A percentile compares a stretch with the other conserved stretches of the same genome.
Conservation (phyloP, 2,888 invertebrate species). For the Drosophila mayaguana region DNA sequence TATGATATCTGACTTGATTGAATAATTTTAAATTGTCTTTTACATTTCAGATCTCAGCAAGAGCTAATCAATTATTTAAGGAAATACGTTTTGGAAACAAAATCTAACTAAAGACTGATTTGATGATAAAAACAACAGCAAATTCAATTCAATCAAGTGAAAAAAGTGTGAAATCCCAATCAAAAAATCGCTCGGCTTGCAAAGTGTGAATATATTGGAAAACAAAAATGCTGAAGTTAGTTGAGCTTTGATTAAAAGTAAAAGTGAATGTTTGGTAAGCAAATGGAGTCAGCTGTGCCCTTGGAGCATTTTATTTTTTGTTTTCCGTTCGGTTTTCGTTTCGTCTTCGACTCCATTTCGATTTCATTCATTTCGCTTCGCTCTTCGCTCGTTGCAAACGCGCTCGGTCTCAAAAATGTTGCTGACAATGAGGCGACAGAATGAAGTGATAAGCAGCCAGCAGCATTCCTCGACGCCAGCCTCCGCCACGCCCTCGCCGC, state of each 20-base stretch:
- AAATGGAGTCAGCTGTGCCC: conserved; percentile 69
- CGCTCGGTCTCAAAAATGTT: conserved; percentile 83
- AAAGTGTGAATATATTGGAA: conserved; percentile 1
- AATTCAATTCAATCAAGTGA: conserved; percentile 9
- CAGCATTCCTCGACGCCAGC: conserved; percentile 64
- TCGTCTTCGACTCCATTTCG: conserved; percentile 9
- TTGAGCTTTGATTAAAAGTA: not conserved
- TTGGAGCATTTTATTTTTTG: conserved; percentile 51
- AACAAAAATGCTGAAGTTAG: not conserved
- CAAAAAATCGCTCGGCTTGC: not conserved
- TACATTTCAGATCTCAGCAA: conserved; percentile 43
- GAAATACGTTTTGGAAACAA: not conserved
- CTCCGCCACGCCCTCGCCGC: conserved; percentile 52
- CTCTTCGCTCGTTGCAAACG: conserved; percentile 35
- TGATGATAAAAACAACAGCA: conserved; percentile 15
- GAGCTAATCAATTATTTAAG: conserved; percentile 19
- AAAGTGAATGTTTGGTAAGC: conserved; percentile 20
- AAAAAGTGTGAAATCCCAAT: conserved; percentile 16
- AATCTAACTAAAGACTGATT: conserved; percentile 59
- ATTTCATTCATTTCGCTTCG: conserved; percentile 34
- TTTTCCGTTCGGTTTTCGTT: conserved; percentile 45
- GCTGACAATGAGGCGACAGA: conserved; percentile 92
- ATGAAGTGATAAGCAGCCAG: conserved; percentile 86
- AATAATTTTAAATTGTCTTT: not conserved
- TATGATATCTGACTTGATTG: too few species aligned